Evolutionary conservation across 2,113 vertebrate species (phyloP).

Genomic region (Syrmaticus mikado): DNA sequence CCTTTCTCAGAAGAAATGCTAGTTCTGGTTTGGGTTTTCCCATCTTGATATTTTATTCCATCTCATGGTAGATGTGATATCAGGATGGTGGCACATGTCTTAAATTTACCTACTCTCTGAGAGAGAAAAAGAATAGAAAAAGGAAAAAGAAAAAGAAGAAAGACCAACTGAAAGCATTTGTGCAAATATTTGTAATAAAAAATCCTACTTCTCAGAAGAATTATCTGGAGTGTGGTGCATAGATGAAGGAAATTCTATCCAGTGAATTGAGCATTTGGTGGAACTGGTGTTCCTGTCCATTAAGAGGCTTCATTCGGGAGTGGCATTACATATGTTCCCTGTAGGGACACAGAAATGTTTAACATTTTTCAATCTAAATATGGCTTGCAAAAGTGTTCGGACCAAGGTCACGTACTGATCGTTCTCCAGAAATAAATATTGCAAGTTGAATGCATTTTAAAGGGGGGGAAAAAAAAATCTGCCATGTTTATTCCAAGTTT

Average conservation of each 20-base stretch:
- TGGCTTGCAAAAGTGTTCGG: not conserved
- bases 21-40: not conserved
- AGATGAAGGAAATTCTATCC: not conserved
- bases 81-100: not conserved
- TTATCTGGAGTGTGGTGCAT: rapidly evolving
- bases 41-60: not conserved
- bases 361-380: not conserved
- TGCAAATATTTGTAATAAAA: not conserved
- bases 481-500: not conserved
- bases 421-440: not conserved
- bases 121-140: not conserved
- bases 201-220: not conserved
- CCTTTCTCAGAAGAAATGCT: not conserved
- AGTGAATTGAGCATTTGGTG: not conserved
- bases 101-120: not conserved
- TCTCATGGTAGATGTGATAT: not conserved
- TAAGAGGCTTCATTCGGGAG: not conserved
- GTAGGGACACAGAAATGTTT: not conserved
- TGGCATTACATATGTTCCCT: not conserved
- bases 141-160: not conserved
- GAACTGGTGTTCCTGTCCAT: not conserved
- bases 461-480: not conserved
- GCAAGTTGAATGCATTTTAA: not conserved
- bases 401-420: not conserved
- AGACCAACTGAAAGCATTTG: not conserved